phyloP scores from a whole-genome alignment of 1,140 invertebrate genomes.

The Trichoplusia ni region DNA sequence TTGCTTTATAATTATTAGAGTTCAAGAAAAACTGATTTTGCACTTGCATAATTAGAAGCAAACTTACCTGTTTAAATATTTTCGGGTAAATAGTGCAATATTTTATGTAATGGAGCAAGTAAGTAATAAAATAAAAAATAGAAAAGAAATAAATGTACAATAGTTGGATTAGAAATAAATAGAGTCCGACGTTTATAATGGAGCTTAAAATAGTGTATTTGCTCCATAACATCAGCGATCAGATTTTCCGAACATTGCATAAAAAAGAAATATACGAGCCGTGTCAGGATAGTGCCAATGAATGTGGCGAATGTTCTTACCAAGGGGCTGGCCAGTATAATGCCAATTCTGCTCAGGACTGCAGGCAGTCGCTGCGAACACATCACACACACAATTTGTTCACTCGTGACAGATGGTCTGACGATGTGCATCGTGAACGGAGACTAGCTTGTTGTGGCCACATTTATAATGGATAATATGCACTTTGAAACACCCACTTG shows the following conservation, averaged over 20 bases:
- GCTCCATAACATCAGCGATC: no score
- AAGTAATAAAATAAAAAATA: no score
- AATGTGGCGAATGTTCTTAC: slow-evolving; percentile 87
- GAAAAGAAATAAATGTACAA: no score
- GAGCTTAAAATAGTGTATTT: no score
- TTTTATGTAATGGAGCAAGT: no score
- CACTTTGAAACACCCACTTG: slow-evolving; percentile 24
- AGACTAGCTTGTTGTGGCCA: slow-evolving; percentile 79
- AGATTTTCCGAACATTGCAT: neutral
- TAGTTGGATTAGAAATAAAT: no score
- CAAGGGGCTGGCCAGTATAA: slow-evolving; percentile 95
- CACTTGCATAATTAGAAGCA: neutral
- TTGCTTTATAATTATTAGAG: neutral
- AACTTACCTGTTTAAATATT: slow-evolving; percentile 5
- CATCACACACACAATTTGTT: slow-evolving; percentile 82
- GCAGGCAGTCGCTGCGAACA: slow-evolving; percentile 94
- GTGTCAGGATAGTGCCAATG: slow-evolving; percentile 73
- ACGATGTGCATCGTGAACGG: slow-evolving; percentile 71
- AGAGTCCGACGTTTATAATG: no score
- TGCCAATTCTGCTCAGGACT: slow-evolving; percentile 95
- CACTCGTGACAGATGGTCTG: slow-evolving; percentile 77
- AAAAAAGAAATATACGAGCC: slow-evolving; percentile 67
- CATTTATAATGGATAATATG: slow-evolving; percentile 35
- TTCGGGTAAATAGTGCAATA: no score
- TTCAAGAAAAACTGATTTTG: slow-evolving; percentile 7